These are phyloP conservation scores for Corythornis vintsioides DNA, from an alignment of 2,113 vertebrate species.

Conservation along the genomic window DNA sequence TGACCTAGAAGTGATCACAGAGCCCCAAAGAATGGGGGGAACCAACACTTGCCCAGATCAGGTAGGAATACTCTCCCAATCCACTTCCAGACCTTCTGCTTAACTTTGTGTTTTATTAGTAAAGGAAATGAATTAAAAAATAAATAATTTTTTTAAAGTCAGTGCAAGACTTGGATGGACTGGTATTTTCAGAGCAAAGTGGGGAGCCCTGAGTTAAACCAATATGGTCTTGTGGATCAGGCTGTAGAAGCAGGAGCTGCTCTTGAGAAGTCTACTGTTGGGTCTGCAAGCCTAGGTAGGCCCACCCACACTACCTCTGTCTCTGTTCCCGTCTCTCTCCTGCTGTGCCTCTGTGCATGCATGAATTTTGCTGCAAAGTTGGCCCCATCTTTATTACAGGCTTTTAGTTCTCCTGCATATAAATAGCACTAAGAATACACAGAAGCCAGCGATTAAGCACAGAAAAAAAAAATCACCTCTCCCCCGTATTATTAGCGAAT, in stretches of 20 bases:
- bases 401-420: conserved; percentile 36
- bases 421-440: conserved; percentile 37
- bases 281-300: background rate
- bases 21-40: background rate
- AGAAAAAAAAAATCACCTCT: conserved; percentile 9
- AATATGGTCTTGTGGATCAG: background rate
- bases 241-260: background rate
- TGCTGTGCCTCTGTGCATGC: background rate
- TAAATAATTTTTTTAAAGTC: background rate
- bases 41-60: background rate
- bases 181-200: background rate
- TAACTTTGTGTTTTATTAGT: background rate
- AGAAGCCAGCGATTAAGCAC: conserved; percentile 22
- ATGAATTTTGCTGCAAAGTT: background rate
- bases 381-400: conserved; percentile 26
- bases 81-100: background rate
- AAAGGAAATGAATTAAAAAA: background rate
- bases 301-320: background rate
- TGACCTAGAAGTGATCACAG: background rate
- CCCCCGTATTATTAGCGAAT: conserved; percentile 5
- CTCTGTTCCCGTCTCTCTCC: background rate
- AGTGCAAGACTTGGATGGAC: background rate
- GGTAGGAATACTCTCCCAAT: background rate
- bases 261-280: background rate
- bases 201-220: background rate